phyloP scores from a whole-genome alignment of 2,113 vertebrate genomes.

The Hiodon tergisus region DNA sequence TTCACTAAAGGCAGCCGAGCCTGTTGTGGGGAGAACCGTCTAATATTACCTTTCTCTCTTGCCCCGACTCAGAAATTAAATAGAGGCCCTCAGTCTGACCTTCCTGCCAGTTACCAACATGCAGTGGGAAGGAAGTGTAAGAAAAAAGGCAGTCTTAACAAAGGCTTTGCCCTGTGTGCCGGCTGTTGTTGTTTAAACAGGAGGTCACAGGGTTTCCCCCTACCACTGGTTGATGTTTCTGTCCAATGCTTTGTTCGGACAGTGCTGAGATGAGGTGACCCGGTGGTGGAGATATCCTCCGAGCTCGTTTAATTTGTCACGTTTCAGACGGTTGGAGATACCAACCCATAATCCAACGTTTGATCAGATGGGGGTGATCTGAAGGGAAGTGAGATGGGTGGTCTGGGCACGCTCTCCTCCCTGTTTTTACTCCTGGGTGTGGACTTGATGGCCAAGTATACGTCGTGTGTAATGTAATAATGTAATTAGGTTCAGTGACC shows the following conservation, averaged over 20 bases:
- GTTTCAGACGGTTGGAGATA: no score
- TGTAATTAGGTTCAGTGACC: not conserved
- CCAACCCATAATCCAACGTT: no score
- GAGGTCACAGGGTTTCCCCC: not conserved
- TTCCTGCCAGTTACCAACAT: constrained; percentile 11
- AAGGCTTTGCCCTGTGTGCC: not conserved
- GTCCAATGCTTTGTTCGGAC: not conserved
- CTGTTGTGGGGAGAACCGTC: not conserved
- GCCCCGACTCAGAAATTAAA: constrained; percentile 16
- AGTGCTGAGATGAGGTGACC: not conserved
- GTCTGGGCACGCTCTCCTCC: not conserved
- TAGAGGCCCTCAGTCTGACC: constrained; percentile 1
- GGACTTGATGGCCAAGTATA: not conserved
- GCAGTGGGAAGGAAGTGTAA: not conserved
- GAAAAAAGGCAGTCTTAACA: not conserved
- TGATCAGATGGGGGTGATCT: no score
- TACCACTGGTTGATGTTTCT: not conserved
- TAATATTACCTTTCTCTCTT: constrained; percentile 3
- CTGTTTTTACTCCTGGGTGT: no score
- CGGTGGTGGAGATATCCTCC: not conserved
- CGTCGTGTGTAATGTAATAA: not conserved
- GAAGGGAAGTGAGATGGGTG: not conserved
- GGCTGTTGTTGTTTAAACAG: not conserved
- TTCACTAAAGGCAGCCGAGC: not conserved
- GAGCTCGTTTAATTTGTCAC: no score